These are phyloP conservation scores for Steinernema khuongi DNA, from an alignment of 1,140 invertebrate genomes.

Conservation along the genomic window DNA sequence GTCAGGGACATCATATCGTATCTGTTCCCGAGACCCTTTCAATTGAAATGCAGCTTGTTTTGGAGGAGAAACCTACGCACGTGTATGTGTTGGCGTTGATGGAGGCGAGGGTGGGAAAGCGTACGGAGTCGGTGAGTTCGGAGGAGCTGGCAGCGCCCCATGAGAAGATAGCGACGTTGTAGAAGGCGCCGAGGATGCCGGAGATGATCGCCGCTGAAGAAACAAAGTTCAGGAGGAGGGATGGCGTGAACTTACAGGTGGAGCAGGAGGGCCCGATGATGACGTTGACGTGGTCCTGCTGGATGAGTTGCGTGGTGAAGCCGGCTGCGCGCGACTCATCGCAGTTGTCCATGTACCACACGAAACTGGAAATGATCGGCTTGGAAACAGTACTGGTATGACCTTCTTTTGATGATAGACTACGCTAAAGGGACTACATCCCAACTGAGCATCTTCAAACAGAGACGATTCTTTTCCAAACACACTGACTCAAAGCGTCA, in stretches of 20 bases:
- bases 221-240: background rate
- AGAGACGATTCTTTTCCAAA: too few species aligned
- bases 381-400: too few species aligned
- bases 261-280: constrained; percentile 6
- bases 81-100: constrained; percentile 6
- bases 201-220: constrained; percentile 6
- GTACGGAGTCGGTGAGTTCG: background rate
- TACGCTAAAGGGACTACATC: too few species aligned
- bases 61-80: too few species aligned
- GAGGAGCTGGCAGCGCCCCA: constrained; percentile 1
- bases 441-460: too few species aligned
- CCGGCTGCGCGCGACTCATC: background rate
- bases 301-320: background rate
- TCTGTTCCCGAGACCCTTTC: too few species aligned
- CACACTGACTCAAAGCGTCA: too few species aligned
- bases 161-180: background rate
- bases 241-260: background rate
- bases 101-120: background rate
- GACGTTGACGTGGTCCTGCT: background rate
- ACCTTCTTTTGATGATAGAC: too few species aligned
- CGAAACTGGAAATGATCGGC: background rate
- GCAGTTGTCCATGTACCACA: constrained; percentile 12
- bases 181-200: constrained; percentile 1
- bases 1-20: too few species aligned
- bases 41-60: too few species aligned